phyloP scores from a whole-genome alignment of 2,888 invertebrate species.

The Smittia sp. region DNA sequence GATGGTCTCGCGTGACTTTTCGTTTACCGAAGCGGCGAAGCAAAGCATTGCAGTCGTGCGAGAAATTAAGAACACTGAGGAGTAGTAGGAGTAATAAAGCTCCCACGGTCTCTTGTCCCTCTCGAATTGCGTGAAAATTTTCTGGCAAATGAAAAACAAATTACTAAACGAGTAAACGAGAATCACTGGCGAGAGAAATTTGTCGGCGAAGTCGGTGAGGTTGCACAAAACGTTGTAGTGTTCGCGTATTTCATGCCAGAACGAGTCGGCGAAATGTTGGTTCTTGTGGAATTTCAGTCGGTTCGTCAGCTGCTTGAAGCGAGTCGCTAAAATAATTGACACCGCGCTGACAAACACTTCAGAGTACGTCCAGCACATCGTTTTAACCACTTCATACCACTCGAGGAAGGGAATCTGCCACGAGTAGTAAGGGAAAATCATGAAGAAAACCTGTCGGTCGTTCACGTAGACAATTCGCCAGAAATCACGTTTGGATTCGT shows the following conservation, averaged over 20 bases:
- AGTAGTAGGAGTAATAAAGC: constrained; percentile 26
- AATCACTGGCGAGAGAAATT: constrained; percentile 14
- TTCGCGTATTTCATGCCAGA: constrained; percentile 33
- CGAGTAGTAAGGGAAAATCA: background rate
- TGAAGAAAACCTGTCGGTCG: constrained; percentile 35
- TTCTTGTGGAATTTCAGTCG: constrained; percentile 27
- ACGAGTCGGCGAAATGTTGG: constrained; percentile 6
- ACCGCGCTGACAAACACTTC: constrained; percentile 17
- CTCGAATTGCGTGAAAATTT: constrained; percentile 32
- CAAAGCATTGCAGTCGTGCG: constrained; percentile 19
- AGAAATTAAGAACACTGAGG: constrained; percentile 18
- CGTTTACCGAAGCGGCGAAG: constrained; percentile 17
- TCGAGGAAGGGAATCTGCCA: constrained; percentile 22
- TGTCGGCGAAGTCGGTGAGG: constrained; percentile 1
- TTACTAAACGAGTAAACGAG: constrained; percentile 26
- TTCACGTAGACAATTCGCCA: constrained; percentile 11
- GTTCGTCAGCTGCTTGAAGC: constrained; percentile 31
- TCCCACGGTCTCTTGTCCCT: constrained; percentile 10
- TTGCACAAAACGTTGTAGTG: constrained; percentile 21
- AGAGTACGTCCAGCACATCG: constrained; percentile 30
- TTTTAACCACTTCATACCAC: constrained; percentile 31
- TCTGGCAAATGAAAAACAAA: constrained; percentile 33
- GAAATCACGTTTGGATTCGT: constrained; percentile 24
- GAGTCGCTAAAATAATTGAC: constrained; percentile 10
- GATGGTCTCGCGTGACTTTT: constrained; percentile 4